Conservation (phyloP, 2,888 invertebrate species). For the Ptychoptera albimana region DNA sequence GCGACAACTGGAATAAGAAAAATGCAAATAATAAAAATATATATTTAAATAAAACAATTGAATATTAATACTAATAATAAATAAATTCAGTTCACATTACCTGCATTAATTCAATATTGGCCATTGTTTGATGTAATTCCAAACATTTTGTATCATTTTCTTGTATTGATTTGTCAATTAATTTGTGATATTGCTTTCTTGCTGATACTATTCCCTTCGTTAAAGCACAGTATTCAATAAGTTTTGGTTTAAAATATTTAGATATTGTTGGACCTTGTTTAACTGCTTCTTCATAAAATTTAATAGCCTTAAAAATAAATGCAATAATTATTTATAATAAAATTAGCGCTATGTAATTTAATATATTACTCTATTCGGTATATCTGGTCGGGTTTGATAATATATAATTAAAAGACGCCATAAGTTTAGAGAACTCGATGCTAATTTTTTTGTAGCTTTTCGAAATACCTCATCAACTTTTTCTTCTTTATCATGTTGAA, state of each 20-base stretch:
- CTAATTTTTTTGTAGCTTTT: slow-evolving; percentile 19
- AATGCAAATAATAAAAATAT: background rate
- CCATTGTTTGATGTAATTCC: slow-evolving; percentile 45
- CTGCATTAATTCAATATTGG: slow-evolving; percentile 27
- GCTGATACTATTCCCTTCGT: slow-evolving; percentile 36
- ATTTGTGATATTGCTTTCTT: slow-evolving; percentile 41
- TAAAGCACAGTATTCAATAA: slow-evolving; percentile 17
- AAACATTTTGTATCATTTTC: slow-evolving; percentile 23
- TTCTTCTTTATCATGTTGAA: slow-evolving; percentile 28
- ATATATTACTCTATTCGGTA: slow-evolving; percentile 13
- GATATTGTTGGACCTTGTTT: slow-evolving; percentile 17
- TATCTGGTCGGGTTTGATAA: slow-evolving; percentile 18
- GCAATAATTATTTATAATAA: background rate
- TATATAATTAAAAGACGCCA: slow-evolving; percentile 21
- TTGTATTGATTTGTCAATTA: slow-evolving; percentile 26
- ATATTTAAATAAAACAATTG: background rate
- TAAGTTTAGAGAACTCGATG: slow-evolving; percentile 14
- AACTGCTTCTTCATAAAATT: slow-evolving; percentile 19
- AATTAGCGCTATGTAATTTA: background rate
- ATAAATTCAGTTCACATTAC: slow-evolving; percentile 18
- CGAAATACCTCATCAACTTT: slow-evolving; percentile 29
- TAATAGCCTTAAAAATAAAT: slow-evolving; percentile 5
- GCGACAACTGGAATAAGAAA: slow-evolving; percentile 17
- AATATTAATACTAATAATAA: no score
- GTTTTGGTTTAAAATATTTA: slow-evolving; percentile 18